Conservation (phyloP, 2,888 invertebrate genomes). For the Cantharis flavilabris region DNA sequence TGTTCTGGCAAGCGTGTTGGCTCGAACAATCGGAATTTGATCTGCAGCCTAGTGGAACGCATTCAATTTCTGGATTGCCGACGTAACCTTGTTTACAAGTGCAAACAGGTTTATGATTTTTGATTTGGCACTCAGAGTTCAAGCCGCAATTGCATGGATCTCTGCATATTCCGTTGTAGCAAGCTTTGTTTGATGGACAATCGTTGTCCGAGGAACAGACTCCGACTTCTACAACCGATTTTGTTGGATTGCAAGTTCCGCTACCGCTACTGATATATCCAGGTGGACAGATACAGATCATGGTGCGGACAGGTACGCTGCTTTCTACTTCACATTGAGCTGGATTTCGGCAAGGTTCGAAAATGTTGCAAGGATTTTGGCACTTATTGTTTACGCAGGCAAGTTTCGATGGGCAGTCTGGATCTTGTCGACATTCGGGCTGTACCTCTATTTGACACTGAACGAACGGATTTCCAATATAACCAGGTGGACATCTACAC, state of each 20-base stretch:
- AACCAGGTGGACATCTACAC: constrained; percentile 82
- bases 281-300: constrained; percentile 88
- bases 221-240: constrained; percentile 62
- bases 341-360: constrained; percentile 80
- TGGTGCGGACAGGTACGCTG: constrained; percentile 82
- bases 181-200: constrained; percentile 78
- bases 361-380: constrained; percentile 77
- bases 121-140: constrained; percentile 82
- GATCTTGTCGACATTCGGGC: constrained; percentile 79
- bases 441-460: constrained; percentile 75
- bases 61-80: constrained; percentile 84
- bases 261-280: constrained; percentile 85
- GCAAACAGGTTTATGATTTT: constrained; percentile 85
- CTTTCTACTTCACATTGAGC: constrained; percentile 81
- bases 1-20: constrained; percentile 82
- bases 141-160: constrained; percentile 86
- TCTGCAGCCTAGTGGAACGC: constrained; percentile 74
- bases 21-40: constrained; percentile 78
- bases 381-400: constrained; percentile 85
- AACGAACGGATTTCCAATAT: constrained; percentile 79
- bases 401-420: constrained; percentile 77
- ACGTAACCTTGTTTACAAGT: constrained; percentile 82
- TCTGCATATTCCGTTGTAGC: constrained; percentile 77
- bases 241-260: constrained; percentile 78
- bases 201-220: constrained; percentile 78